Evolutionary conservation across 2,797 vertebrate species (phyloP).

Genomic region (Poliocrania exsul): DNA sequence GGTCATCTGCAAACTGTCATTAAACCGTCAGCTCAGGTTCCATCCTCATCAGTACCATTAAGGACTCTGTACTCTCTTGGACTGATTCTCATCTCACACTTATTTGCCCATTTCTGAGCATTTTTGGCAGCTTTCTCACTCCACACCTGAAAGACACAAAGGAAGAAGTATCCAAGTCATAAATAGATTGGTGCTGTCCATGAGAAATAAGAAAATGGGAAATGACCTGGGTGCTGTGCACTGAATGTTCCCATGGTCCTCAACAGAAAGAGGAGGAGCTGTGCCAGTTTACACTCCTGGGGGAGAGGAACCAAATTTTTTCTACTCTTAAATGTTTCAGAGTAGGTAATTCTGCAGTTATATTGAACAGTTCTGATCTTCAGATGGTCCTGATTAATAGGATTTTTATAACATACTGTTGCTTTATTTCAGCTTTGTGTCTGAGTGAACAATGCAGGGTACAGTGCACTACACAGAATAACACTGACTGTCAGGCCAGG

Average conservation of each 20-base stretch:
- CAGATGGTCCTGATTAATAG: not conserved
- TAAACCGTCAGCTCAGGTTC: not conserved
- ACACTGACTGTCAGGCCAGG: not conserved
- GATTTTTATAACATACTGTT: not conserved
- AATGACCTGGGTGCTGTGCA: accelerated
- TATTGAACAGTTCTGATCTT: not conserved
- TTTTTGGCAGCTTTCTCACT: not conserved
- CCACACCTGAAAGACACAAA: constrained; percentile 59
- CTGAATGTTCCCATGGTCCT: accelerated
- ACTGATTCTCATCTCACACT: constrained; percentile 5
- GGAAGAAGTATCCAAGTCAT: not conserved
- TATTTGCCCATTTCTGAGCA: constrained; percentile 40
- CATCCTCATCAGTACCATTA: not conserved
- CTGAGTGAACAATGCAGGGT: not conserved
- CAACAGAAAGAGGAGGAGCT: not conserved
- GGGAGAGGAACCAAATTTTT: not conserved
- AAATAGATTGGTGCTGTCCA: not conserved
- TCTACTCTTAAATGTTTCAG: not conserved
- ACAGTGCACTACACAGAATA: not conserved
- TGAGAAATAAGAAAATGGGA: not conserved
- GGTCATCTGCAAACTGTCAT: not conserved
- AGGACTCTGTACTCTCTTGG: not conserved
- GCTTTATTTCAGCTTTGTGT: not conserved
- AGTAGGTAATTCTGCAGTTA: not conserved
- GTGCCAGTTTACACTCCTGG: not conserved